Evolutionary conservation across 2,888 invertebrate genomes (phyloP).

Genomic region (Malthinus seriepunctatus): DNA sequence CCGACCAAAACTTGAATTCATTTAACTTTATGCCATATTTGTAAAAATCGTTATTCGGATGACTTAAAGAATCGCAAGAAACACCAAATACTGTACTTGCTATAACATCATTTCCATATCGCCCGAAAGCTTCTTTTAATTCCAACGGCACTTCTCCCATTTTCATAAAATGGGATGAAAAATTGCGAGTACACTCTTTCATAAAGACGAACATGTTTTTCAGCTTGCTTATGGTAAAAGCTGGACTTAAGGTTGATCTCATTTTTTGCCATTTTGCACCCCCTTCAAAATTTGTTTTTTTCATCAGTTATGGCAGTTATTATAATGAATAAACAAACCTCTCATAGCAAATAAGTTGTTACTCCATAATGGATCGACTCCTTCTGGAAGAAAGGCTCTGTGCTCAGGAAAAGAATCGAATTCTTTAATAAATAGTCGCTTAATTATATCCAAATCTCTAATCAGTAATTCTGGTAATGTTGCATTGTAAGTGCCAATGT

Average conservation of each 20-base stretch:
- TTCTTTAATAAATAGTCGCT: not conserved
- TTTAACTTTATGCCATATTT: too few relatives aligned
- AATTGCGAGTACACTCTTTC: too few relatives aligned
- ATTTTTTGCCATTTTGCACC: not conserved
- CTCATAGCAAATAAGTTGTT: not conserved
- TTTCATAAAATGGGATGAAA: not conserved
- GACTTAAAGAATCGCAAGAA: not conserved
- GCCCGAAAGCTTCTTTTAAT: not conserved
- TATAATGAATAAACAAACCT: not conserved
- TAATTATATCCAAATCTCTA: not conserved
- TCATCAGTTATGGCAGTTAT: too few relatives aligned
- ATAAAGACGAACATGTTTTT: too few relatives aligned
- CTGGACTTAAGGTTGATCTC: too few relatives aligned
- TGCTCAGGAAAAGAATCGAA: not conserved
- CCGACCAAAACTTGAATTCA: too few relatives aligned
- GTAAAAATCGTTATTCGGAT: constrained; percentile 6
- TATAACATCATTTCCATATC: constrained; percentile 2
- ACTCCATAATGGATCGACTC: not conserved
- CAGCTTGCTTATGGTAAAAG: too few relatives aligned
- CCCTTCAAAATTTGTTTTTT: not conserved
- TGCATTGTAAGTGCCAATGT: too few relatives aligned
- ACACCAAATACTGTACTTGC: constrained; percentile 3
- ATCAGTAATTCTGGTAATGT: too few relatives aligned
- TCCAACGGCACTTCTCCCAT: not conserved
- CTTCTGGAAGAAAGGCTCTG: not conserved